Evolutionary conservation across 2,113 vertebrate genomes (phyloP).

Genomic region (Merops nubicus): DNA sequence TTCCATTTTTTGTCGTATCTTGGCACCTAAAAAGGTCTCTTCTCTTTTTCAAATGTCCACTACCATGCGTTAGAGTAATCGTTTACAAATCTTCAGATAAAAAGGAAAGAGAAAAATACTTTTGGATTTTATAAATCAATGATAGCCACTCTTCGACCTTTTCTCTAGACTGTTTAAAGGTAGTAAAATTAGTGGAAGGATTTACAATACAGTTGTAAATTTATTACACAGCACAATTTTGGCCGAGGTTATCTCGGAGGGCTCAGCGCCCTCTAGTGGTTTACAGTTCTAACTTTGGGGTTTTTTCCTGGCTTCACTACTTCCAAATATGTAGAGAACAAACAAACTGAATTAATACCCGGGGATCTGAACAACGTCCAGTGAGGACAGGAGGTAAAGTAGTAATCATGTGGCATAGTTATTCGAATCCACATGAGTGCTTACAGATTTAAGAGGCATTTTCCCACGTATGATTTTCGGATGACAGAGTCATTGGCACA

Average conservation of each 20-base stretch:
- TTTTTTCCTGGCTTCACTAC: neutral
- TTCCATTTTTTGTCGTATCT: neutral
- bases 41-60: neutral
- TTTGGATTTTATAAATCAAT: neutral
- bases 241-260: neutral
- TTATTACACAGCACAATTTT: neutral
- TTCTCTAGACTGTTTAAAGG: neutral
- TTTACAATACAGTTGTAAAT: neutral
- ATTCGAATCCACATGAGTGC: neutral
- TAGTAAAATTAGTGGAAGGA: neutral
- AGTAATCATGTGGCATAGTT: neutral
- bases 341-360: neutral
- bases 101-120: neutral
- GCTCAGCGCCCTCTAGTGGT: conserved; percentile 74
- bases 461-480: neutral
- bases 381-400: neutral
- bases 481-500: neutral
- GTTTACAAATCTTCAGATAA: neutral
- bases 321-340: neutral
- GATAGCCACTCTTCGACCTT: neutral
- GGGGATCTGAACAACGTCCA: neutral
- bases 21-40: neutral
- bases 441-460: neutral
- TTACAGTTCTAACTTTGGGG: neutral
- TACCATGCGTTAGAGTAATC: neutral